These are phyloP conservation scores for Petaurus breviceps DNA, from an alignment of 2,113 vertebrate species.

Conservation along the genomic window DNA sequence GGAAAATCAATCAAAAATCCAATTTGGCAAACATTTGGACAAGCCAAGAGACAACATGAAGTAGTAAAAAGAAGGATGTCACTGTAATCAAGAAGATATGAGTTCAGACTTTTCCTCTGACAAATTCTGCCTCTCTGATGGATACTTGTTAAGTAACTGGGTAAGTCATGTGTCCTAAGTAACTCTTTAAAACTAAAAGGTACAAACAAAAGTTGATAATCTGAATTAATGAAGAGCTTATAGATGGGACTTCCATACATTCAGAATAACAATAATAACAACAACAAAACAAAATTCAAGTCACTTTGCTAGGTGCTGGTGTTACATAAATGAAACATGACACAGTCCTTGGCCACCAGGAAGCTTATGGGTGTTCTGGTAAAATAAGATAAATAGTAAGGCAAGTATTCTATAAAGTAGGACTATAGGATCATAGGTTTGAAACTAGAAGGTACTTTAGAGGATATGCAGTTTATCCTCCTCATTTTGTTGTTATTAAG, in stretches of 20 bases:
- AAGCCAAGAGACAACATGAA: background rate
- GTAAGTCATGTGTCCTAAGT: background rate
- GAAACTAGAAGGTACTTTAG: background rate
- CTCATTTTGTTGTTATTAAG: background rate
- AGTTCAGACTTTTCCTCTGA: background rate
- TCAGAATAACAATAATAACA: background rate
- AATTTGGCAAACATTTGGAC: background rate
- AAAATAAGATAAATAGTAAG: background rate
- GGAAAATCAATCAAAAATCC: background rate
- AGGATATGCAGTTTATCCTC: background rate
- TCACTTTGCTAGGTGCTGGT: background rate
- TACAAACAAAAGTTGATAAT: background rate
- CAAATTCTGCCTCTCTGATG: background rate
- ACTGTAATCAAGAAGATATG: background rate
- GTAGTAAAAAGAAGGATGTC: background rate
- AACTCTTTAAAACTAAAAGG: background rate
- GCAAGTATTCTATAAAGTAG: background rate
- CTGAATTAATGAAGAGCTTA: background rate
- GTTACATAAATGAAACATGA: background rate
- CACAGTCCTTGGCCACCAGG: background rate
- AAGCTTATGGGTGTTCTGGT: background rate
- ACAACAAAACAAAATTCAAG: background rate
- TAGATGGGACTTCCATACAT: background rate
- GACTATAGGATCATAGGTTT: background rate
- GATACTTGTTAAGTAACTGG: background rate